Conservation (phyloP, 2,888 invertebrate genomes). For the Acronicta alni region DNA sequence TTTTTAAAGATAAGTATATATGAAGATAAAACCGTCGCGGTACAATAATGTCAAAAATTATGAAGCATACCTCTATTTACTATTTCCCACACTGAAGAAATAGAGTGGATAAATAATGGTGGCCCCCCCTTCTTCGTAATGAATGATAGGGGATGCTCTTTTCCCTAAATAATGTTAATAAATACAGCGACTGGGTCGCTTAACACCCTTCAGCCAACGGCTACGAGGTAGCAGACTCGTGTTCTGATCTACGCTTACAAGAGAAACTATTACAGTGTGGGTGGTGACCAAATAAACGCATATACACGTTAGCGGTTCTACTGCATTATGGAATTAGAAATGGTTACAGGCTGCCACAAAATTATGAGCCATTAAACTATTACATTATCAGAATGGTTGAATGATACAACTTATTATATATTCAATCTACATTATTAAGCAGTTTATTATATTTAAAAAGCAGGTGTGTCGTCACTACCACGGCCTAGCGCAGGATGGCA, state of each 20-base stretch:
- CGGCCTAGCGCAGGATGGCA: no score
- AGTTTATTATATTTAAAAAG: no score
- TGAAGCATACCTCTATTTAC: conserved; percentile 46
- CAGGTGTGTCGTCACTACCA: no score
- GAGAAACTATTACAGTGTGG: conserved; percentile 58
- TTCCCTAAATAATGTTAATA: conserved; percentile 88
- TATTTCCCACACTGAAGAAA: conserved; percentile 30
- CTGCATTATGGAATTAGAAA: neutral
- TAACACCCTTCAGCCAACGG: conserved; percentile 74
- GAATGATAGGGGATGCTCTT: conserved; percentile 84
- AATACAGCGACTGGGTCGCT: conserved; percentile 84
- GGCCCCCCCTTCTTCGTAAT: conserved; percentile 73
- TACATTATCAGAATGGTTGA: no score
- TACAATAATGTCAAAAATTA: conserved; percentile 2
- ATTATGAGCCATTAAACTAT: no score
- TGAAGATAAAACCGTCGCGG: neutral
- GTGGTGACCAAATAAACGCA: conserved; percentile 51
- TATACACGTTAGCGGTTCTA: conserved; percentile 32
- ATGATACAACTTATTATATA: no score
- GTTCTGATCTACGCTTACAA: conserved; percentile 52
- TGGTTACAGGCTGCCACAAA: no score
- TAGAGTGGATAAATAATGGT: conserved; percentile 64
- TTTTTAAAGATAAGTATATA: no score
- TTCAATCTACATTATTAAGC: no score
- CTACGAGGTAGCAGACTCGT: conserved; percentile 53